phyloP scores from a whole-genome alignment of 2,113 vertebrate species.

The Casuarius casuarius region DNA sequence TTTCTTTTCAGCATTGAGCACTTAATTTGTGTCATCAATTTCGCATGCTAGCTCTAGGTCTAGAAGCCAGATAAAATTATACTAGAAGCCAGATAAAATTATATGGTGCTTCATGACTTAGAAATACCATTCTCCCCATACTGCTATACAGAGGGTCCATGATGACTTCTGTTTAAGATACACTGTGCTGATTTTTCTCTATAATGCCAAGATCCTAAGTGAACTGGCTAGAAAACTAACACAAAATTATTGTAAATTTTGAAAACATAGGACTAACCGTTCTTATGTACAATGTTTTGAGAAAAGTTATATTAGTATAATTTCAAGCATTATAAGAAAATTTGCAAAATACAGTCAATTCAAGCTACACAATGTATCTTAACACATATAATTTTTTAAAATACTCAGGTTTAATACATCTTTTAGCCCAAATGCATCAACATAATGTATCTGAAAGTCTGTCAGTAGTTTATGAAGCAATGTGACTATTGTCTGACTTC shows the following conservation, averaged over 20 bases:
- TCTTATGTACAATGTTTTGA: neutral
- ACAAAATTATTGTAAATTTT: neutral
- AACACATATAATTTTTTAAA: neutral
- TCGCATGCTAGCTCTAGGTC: neutral
- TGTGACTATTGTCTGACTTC: neutral
- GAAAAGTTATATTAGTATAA: neutral
- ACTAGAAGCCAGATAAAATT: neutral
- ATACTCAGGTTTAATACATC: neutral
- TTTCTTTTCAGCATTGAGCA: neutral
- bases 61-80: neutral
- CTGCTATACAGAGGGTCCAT: neutral
- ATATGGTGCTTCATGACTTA: neutral
- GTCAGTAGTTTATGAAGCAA: neutral
- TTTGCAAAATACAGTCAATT: neutral
- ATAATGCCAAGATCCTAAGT: neutral
- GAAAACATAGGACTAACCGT: neutral
- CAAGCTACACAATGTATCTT: neutral
- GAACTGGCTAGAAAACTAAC: neutral
- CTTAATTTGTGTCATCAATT: neutral
- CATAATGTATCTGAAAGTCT: neutral
- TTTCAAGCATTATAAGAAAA: neutral
- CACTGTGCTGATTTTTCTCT: neutral
- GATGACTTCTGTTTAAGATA: neutral
- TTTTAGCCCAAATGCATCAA: neutral
- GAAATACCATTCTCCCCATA: neutral